Evolutionary conservation across 1,140 invertebrate species (phyloP).

Genomic region (Drosophila mayri): DNA sequence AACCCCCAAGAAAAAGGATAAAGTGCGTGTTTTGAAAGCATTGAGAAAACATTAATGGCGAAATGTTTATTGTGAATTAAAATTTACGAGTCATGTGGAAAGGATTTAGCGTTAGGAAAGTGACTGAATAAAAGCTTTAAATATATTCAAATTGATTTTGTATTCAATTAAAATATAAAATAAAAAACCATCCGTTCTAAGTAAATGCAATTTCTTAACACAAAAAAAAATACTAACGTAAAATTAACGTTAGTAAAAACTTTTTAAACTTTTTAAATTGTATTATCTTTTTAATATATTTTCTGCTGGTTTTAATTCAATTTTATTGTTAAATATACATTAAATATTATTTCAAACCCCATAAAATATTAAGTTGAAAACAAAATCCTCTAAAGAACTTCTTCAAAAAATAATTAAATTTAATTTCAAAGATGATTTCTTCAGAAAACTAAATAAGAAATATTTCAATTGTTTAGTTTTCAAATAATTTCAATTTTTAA

Average conservation of each 20-base stretch:
- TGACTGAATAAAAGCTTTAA: too few species aligned
- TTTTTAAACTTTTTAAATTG: too few species aligned
- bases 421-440: neutral
- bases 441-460: neutral
- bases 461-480: neutral
- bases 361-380: neutral
- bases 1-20: slow-evolving; percentile 12
- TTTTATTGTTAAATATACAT: neutral
- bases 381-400: neutral
- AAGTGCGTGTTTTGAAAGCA: slow-evolving; percentile 16
- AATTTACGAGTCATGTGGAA: slow-evolving; percentile 11
- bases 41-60: neutral
- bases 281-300: too few species aligned
- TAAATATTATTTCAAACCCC: neutral
- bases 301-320: too few species aligned
- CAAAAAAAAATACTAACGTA: too few species aligned
- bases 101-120: neutral
- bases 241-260: too few species aligned
- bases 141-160: neutral
- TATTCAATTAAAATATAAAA: too few species aligned
- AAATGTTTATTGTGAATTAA: neutral
- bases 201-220: too few species aligned
- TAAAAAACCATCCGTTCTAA: too few species aligned
- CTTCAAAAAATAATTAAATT: neutral
- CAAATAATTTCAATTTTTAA: too few species aligned